Evolutionary conservation across 2,888 invertebrate species (phyloP).

Genomic region (Barypeithes pellucidus): DNA sequence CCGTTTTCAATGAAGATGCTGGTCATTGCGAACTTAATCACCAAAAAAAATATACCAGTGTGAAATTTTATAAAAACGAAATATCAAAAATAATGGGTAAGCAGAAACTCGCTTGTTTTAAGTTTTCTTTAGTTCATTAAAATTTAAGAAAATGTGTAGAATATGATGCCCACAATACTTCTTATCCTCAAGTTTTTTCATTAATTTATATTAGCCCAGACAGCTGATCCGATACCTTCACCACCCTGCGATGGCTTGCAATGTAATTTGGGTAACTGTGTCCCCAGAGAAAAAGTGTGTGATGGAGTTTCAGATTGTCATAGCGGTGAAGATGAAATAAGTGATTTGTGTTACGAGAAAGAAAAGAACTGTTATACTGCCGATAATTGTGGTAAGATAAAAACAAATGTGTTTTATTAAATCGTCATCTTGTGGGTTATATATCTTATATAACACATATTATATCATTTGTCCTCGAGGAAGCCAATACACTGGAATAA

Average conservation of each 20-base stretch:
- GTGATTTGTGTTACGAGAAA: slow-evolving; percentile 69
- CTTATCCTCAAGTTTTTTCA: background rate
- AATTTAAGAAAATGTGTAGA: no score
- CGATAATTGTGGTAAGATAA: slow-evolving; percentile 62
- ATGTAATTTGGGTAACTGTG: slow-evolving; percentile 81
- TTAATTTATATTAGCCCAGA: slow-evolving; percentile 2
- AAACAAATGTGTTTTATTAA: background rate
- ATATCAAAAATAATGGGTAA: slow-evolving; percentile 73
- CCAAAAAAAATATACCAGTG: slow-evolving; percentile 71
- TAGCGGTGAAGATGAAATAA: slow-evolving; percentile 79
- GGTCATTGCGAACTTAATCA: slow-evolving; percentile 74
- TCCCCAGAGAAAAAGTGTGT: slow-evolving; percentile 76
- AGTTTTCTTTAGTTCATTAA: no score
- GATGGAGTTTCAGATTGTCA: slow-evolving; percentile 81
- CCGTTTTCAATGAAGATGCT: slow-evolving; percentile 76
- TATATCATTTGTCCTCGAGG: no score
- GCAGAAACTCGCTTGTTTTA: background rate
- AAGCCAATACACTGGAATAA: no score
- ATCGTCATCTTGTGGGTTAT: no score
- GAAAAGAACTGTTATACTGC: slow-evolving; percentile 61
- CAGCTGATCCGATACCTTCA: slow-evolving; percentile 6
- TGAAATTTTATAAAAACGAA: slow-evolving; percentile 73
- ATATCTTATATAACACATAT: no score
- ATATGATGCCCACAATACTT: no score
- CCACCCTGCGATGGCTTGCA: slow-evolving; percentile 75